Conservation (phyloP, 92 coral and sea anemone genomes). For the Hydrozoanthus gracilis region DNA sequence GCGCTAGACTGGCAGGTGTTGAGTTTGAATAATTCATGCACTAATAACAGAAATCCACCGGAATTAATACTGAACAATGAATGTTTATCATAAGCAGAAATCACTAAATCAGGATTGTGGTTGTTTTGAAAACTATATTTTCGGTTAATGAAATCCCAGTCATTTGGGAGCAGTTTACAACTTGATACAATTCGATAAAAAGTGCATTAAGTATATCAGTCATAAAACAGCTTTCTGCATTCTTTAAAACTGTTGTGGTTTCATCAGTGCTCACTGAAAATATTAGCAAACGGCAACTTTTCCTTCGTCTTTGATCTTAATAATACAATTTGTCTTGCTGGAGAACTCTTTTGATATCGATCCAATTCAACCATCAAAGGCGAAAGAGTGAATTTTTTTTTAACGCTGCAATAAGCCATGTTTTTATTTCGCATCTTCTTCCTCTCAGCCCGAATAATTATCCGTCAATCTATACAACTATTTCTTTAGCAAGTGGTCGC, state of each 20-base stretch:
- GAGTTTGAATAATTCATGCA: slow-evolving; percentile 22
- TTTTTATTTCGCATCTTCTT: neutral
- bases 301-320: neutral
- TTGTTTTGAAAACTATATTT: slow-evolving; percentile 16
- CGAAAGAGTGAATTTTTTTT: neutral
- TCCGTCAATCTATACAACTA: slow-evolving; percentile 45
- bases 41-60: slow-evolving; percentile 19
- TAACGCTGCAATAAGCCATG: neutral
- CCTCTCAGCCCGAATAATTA: neutral
- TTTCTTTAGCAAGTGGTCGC: slow-evolving; percentile 61
- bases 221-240: neutral
- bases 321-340: neutral
- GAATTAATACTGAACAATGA: slow-evolving; percentile 34
- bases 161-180: slow-evolving; percentile 16
- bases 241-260: slow-evolving; percentile 6
- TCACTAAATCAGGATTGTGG: slow-evolving; percentile 11
- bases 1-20: slow-evolving; percentile 4
- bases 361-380: neutral
- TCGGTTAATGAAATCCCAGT: neutral
- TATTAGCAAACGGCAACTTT: slow-evolving; percentile 2
- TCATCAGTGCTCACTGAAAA: neutral
- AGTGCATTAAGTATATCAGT: neutral
- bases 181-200: neutral
- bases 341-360: neutral
- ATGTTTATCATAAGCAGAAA: slow-evolving; percentile 15